Base-by-base conservation (phyloP, 2,797 vertebrate genomes). In the Ibycter americanus region DNA sequence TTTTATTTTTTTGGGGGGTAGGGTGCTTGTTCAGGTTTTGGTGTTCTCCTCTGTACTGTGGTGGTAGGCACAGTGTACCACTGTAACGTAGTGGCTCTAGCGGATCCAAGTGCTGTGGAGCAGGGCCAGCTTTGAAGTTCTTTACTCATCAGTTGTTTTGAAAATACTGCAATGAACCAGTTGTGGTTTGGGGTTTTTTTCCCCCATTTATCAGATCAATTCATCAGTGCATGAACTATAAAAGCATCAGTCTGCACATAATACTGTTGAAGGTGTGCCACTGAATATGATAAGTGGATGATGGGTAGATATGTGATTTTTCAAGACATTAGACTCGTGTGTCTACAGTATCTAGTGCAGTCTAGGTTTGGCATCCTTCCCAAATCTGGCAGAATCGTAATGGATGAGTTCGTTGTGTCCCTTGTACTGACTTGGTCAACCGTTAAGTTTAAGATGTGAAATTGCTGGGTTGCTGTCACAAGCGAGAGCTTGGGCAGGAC, bases 391-490 rank as follows among this genome's bases (percentile, higher is more conserved):
- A 71, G 61, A 29, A 3, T 5, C 62, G 31, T 34, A 14, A 22
- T 0, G 27, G 36, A 77, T 26, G 16, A 18, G 59, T 26, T 77
- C 11, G 3, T 5, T 3, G 10, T 34, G 46, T 12, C 67, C 22
- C 55, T 32, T 13, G 32, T 46, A 19, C 38, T 11, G 62, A 2
- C n/a, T 2, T 20, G 83, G 25, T 36, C 70, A n/a, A 32, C 58
- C 20, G 65, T 26, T 22, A n/a, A 6, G 12, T 4, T 52, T 22
- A 9, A 6, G 38, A 9, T n/a, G 32, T 15, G 27, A 1, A 42
- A 6, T 0, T 27, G 23, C 15, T 81, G 62, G 47, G 8, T 58
- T 1, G 0, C 34, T 59, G 26, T 46, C n/a, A 3, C 25, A 26
- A 6, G 15, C 6, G 2, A 19, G n/a, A 27, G 40, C n/a, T 40